Evolutionary conservation across 2,888 invertebrate genomes (phyloP).

Genomic region (Drosophila kambysellisi): DNA sequence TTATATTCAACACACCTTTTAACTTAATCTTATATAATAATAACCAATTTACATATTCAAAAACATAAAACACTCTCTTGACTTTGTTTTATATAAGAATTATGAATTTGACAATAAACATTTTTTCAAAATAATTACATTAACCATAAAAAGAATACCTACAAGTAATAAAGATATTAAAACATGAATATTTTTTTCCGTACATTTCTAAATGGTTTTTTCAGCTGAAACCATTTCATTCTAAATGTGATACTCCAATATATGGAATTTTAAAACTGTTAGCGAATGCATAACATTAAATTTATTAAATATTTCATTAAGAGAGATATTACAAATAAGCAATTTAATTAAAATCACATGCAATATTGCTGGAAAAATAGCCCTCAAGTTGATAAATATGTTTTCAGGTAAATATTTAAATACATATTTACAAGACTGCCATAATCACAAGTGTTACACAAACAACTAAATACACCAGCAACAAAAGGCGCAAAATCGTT

Average conservation of each 20-base stretch:
- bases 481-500: constrained; percentile 47
- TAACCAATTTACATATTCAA: background rate
- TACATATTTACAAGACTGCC: constrained; percentile 34
- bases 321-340: background rate
- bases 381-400: background rate
- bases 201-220: background rate
- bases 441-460: constrained; percentile 38
- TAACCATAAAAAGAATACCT: background rate
- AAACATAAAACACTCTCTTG: background rate
- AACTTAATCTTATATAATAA: background rate
- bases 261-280: background rate
- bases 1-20: background rate
- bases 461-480: constrained; percentile 19
- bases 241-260: background rate
- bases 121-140: background rate
- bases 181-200: background rate
- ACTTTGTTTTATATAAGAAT: no score
- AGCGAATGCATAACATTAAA: background rate
- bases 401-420: constrained; percentile 10
- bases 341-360: constrained; percentile 38
- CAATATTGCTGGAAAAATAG: background rate
- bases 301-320: constrained; percentile 8
- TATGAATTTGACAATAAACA: no score
- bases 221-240: background rate
- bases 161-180: background rate